Evolutionary conservation across 2,113 vertebrate species (phyloP).

Genomic region (Sarotherodon lohbergeri): DNA sequence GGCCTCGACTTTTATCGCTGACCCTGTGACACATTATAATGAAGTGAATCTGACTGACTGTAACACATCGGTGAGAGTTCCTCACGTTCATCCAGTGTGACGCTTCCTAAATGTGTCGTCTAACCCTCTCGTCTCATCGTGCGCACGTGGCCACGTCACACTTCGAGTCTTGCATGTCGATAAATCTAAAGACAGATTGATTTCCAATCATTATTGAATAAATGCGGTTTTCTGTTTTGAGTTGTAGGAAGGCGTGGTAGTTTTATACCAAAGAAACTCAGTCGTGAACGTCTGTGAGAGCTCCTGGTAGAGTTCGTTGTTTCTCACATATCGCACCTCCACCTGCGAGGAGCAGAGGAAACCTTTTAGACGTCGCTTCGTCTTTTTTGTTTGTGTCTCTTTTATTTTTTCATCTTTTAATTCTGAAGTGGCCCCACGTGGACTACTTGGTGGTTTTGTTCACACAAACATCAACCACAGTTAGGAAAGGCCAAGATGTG

Average conservation of each 20-base stretch:
- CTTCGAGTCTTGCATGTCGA: background rate
- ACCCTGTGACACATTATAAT: background rate
- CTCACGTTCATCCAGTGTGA: background rate
- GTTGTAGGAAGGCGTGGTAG: constrained; percentile 27
- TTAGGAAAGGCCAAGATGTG: constrained; percentile 12
- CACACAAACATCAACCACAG: constrained; percentile 54
- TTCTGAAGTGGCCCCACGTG: background rate
- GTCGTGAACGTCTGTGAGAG: constrained; percentile 28
- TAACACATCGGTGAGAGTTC: background rate
- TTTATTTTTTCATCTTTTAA: background rate
- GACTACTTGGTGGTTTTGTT: constrained; percentile 61
- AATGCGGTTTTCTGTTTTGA: background rate
- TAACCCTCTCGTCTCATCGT: background rate
- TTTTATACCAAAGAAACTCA: constrained; percentile 74
- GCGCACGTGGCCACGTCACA: background rate
- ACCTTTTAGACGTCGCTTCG: background rate
- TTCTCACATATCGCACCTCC: constrained; percentile 2
- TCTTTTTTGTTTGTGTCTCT: background rate
- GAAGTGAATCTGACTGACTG: background rate
- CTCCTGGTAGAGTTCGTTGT: background rate
- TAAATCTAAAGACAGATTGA: background rate
- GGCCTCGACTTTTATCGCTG: background rate
- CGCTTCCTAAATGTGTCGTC: background rate
- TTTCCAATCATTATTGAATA: background rate
- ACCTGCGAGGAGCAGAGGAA: background rate